phyloP scores from a whole-genome alignment of 2,113 vertebrate species.

The Alces alces region DNA sequence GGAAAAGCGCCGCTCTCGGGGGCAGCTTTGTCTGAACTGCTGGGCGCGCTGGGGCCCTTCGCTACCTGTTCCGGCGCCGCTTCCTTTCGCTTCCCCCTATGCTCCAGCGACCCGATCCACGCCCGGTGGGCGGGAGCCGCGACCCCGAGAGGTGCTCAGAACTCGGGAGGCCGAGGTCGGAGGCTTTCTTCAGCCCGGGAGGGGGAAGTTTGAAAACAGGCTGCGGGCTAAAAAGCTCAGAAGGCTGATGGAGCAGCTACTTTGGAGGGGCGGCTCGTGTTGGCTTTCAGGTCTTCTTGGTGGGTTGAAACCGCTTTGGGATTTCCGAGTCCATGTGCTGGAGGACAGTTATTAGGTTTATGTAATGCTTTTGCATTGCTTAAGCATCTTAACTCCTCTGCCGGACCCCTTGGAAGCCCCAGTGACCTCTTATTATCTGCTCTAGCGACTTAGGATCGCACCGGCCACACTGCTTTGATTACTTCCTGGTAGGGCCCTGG shows the following conservation, averaged over 20 bases:
- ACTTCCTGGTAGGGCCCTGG: slow-evolving; percentile 73
- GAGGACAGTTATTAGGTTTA: not conserved
- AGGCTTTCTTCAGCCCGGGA: not conserved
- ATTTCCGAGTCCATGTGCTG: not conserved
- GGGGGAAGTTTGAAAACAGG: slow-evolving; percentile 54
- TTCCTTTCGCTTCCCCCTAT: not conserved
- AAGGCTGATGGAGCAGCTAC: slow-evolving; percentile 3
- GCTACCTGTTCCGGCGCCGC: not conserved
- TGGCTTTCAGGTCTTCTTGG: not conserved
- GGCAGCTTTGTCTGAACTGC: slow-evolving; percentile 59
- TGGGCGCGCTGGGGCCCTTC: not conserved
- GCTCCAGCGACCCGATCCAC: not conserved
- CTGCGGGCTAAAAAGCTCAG: not conserved
- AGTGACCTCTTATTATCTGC: slow-evolving; percentile 58
- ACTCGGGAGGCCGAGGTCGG: not conserved
- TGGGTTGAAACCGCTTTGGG: not conserved
- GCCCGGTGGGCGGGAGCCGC: not conserved
- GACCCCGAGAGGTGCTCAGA: not conserved
- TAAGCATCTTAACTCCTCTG: not conserved
- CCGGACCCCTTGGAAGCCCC: not conserved
- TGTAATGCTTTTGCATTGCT: not conserved
- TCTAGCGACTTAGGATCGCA: slow-evolving; percentile 19
- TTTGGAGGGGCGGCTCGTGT: not conserved
- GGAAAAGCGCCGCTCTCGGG: not conserved
- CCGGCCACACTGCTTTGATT: slow-evolving; percentile 58